A percentile compares a stretch with the other conserved stretches of the same genome.
phyloP scores from a whole-genome alignment of 2,888 invertebrate genomes.

The Carterocephalus palaemon region DNA sequence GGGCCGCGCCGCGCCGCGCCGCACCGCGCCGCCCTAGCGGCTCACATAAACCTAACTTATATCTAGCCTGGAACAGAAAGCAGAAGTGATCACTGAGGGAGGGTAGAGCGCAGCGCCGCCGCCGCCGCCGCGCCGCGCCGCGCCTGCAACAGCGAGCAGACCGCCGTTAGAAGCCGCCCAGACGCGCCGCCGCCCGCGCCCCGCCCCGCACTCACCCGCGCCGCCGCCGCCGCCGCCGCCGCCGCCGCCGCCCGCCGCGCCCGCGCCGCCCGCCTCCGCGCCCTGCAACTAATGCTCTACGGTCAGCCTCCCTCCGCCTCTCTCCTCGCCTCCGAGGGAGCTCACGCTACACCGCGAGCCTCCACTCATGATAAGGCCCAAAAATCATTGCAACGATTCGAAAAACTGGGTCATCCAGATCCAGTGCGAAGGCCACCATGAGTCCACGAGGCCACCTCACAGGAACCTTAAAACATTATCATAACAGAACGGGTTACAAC shows the following conservation, averaged over 20 bases:
- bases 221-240: constrained; percentile 85
- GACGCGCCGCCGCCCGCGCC: constrained; percentile 86
- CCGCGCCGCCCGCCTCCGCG: constrained; percentile 9
- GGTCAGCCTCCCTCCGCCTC: no score
- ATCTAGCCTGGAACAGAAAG: constrained; percentile 77
- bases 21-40: constrained; percentile 40
- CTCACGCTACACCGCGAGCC: no score
- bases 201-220: constrained; percentile 85
- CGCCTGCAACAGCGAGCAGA: constrained; percentile 65
- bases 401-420: no score
- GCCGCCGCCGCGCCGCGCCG: constrained; percentile 53
- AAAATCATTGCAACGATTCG: no score
- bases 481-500: no score
- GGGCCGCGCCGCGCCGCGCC: constrained; percentile 43
- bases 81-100: constrained; percentile 72
- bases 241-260: constrained; percentile 79
- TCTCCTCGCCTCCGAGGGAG: no score
- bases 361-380: no score
- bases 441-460: no score
- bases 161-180: constrained; percentile 77
- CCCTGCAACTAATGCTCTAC: no score
- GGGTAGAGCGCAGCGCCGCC: constrained; percentile 64
- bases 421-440: no score
- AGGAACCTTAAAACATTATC: no score
- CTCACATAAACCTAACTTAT: constrained; percentile 70